Conservation (phyloP, 2,113 vertebrate genomes). For the Otis tarda region DNA sequence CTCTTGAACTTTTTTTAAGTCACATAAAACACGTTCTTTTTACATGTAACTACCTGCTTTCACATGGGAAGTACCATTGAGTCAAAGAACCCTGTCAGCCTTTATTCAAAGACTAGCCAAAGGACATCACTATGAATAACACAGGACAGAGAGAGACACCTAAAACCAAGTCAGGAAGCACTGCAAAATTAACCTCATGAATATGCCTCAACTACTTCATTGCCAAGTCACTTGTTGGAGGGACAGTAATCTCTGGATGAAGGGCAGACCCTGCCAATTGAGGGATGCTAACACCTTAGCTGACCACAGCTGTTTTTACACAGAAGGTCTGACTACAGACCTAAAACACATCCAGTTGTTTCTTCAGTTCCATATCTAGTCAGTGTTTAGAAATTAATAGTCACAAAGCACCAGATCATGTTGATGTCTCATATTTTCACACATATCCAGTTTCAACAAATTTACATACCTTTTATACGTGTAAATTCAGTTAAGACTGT, state of each 20-base stretch:
- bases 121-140: background rate
- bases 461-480: background rate
- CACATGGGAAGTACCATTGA: background rate
- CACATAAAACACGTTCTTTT: background rate
- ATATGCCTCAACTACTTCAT: background rate
- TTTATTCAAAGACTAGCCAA: background rate
- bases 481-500: background rate
- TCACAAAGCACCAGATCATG: background rate
- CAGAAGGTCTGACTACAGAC: background rate
- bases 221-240: background rate
- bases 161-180: background rate
- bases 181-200: background rate
- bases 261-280: background rate
- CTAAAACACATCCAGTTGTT: background rate
- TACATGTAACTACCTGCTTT: background rate
- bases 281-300: background rate
- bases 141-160: background rate
- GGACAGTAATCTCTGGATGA: background rate
- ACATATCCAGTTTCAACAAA: background rate
- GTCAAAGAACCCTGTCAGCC: background rate
- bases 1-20: background rate
- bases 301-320: background rate
- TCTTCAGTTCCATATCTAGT: background rate
- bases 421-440: background rate
- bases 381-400: background rate